Percentiles rank a stretch among this genome's conserved stretches.
These are phyloP conservation scores for Chlorodrepanis virens DNA, from an alignment of 2,113 vertebrate species.

Conservation along the genomic window DNA sequence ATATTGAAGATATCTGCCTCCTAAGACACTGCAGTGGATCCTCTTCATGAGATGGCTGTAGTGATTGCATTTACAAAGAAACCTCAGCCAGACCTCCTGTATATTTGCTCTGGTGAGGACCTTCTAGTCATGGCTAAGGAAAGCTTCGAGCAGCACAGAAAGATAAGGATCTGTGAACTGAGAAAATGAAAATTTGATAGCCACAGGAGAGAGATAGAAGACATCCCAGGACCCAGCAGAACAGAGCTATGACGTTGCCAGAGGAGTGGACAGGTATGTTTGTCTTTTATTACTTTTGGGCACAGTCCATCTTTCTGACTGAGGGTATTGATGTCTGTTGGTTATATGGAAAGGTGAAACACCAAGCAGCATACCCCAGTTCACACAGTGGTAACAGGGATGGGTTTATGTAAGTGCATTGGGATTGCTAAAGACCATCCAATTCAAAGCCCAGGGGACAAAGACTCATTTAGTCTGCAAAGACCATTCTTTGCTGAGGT, in stretches of 20 bases:
- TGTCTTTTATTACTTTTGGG: not conserved
- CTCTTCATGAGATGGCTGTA: not conserved
- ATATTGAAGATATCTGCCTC: not conserved
- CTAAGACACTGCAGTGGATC: not conserved
- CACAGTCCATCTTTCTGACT: not conserved
- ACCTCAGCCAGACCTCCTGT: not conserved
- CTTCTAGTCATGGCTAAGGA: not conserved
- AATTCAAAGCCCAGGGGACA: not conserved
- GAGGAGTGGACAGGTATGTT: not conserved
- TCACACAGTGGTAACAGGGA: not conserved
- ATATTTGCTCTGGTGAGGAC: not conserved
- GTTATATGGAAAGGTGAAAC: not conserved
- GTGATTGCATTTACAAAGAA: not conserved
- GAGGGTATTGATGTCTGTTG: not conserved
- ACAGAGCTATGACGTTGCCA: not conserved
- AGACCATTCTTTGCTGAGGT: not conserved
- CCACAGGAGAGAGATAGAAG: not conserved
- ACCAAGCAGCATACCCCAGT: not conserved
- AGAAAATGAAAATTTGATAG: not conserved
- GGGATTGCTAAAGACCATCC: not conserved
- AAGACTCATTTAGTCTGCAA: not conserved
- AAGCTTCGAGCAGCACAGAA: not conserved
- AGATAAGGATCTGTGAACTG: not conserved
- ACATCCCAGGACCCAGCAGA: not conserved
- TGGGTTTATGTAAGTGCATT: not conserved